A percentile compares a stretch with the other conserved stretches of the same genome.
Evolutionary conservation across 37 sponge, comb jelly and placozoan species (phyloP).

Genomic region (Halichondria panicea): DNA sequence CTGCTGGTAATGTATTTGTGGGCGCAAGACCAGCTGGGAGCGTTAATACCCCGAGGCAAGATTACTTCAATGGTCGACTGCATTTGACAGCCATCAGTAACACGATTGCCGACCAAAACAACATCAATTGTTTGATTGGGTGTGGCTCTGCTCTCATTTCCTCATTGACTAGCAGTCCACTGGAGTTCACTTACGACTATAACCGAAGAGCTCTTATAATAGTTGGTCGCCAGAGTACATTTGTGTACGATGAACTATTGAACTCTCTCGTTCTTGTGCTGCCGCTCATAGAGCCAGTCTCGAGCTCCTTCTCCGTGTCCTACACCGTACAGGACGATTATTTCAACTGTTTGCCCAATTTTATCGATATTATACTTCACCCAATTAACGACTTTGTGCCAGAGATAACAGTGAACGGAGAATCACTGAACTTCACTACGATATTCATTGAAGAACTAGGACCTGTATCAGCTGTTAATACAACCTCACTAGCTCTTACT

Average conservation of each 20-base stretch:
- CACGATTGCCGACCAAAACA: constrained; percentile 6
- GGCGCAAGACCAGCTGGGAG: constrained; percentile 33
- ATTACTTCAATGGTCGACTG: constrained; percentile 76
- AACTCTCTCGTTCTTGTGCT: constrained; percentile 55
- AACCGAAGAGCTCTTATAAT: constrained; percentile 30
- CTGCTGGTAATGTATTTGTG: constrained; percentile 22
- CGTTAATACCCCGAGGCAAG: neutral
- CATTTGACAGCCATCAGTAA: constrained; percentile 32
- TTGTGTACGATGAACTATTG: constrained; percentile 58
- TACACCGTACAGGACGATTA: constrained; percentile 67
- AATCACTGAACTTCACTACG: constrained; percentile 31
- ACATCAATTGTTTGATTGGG: constrained; percentile 72
- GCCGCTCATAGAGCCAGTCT: constrained; percentile 49
- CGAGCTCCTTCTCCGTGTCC: constrained; percentile 12
- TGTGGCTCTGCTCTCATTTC: constrained; percentile 74
- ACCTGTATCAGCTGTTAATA: constrained; percentile 58
- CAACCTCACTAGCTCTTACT: constrained; percentile 45
- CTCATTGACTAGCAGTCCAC: constrained; percentile 6
- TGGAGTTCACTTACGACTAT: constrained; percentile 45
- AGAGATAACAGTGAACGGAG: constrained; percentile 47
- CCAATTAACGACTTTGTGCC: constrained; percentile 53
- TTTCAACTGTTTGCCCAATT: constrained; percentile 36
- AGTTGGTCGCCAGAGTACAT: neutral
- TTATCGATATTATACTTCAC: constrained; percentile 13
- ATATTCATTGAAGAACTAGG: constrained; percentile 60